Evolutionary conservation across 2,797 vertebrate species (phyloP).

Genomic region (Neopelma chrysocephalum): DNA sequence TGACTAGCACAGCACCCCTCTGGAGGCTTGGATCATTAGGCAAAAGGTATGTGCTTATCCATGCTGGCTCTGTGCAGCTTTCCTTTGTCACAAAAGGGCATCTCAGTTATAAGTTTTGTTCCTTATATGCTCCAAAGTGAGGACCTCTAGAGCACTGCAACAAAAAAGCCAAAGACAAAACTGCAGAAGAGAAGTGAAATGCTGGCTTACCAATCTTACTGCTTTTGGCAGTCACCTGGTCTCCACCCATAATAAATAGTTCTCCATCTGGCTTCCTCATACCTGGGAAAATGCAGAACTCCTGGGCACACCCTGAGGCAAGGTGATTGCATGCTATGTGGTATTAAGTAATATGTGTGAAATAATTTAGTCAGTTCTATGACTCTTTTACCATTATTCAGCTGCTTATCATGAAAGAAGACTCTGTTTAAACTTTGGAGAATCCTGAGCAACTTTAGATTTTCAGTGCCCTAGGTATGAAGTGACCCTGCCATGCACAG

Average conservation of each 20-base stretch:
- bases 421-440: neutral
- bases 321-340: neutral
- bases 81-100: neutral
- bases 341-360: neutral
- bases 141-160: neutral
- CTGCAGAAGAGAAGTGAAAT: neutral
- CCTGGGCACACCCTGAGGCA: neutral
- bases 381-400: neutral
- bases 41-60: neutral
- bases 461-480: neutral
- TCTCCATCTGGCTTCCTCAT: neutral
- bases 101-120: neutral
- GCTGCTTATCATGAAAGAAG: neutral
- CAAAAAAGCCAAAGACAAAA: neutral
- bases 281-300: neutral
- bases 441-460: neutral
- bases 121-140: neutral
- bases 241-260: neutral
- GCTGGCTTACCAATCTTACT: neutral
- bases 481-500: neutral
- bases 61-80: neutral
- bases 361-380: neutral
- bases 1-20: neutral
- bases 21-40: neutral
- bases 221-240: neutral